A percentile compares a stretch with the other conserved stretches of the same genome.
Evolutionary conservation across 2,888 invertebrate species (phyloP).

Genomic region (Plagiodera versicolora): DNA sequence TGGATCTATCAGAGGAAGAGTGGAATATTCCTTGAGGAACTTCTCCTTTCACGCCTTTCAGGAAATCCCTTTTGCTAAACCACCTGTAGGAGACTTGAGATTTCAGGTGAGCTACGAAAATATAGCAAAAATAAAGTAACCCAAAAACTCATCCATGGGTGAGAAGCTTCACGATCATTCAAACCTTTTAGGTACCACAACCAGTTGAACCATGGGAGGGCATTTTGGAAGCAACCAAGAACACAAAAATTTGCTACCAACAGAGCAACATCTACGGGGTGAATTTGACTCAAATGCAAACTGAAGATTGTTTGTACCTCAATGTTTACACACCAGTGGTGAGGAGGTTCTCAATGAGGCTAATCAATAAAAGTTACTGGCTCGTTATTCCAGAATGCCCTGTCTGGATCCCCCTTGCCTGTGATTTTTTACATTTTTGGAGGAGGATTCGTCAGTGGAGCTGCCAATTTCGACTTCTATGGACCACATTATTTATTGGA

Average conservation of each 20-base stretch:
- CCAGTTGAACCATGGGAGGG: slow-evolving; percentile 17
- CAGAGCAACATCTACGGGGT: background rate
- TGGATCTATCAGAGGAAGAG: slow-evolving; percentile 8
- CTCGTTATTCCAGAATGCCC: slow-evolving; percentile 20
- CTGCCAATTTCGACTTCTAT: slow-evolving; percentile 33
- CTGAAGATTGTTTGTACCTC: slow-evolving; percentile 21
- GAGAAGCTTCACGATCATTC: too few relatives aligned
- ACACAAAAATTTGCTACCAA: slow-evolving; percentile 18
- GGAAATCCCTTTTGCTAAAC: slow-evolving; percentile 16
- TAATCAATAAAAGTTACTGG: too few relatives aligned
- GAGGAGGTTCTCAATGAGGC: slow-evolving; percentile 9
- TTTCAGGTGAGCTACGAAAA: slow-evolving; percentile 3
- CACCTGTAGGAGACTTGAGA: slow-evolving; percentile 13
- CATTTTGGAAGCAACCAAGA: slow-evolving; percentile 12
- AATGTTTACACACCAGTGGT: slow-evolving; percentile 24
- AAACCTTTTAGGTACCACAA: slow-evolving; percentile 9
- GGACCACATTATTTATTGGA: slow-evolving; percentile 48
- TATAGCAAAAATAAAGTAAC: too few relatives aligned
- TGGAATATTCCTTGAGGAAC: slow-evolving; percentile 12
- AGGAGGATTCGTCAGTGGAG: slow-evolving; percentile 49
- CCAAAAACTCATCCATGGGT: too few relatives aligned
- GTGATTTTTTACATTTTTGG: slow-evolving; percentile 53
- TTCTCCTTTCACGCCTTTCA: slow-evolving; percentile 12
- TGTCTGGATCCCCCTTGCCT: slow-evolving; percentile 37
- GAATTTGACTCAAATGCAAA: background rate